phyloP scores from a whole-genome alignment of 1,140 invertebrate genomes.

The Leptoteleia sp. region DNA sequence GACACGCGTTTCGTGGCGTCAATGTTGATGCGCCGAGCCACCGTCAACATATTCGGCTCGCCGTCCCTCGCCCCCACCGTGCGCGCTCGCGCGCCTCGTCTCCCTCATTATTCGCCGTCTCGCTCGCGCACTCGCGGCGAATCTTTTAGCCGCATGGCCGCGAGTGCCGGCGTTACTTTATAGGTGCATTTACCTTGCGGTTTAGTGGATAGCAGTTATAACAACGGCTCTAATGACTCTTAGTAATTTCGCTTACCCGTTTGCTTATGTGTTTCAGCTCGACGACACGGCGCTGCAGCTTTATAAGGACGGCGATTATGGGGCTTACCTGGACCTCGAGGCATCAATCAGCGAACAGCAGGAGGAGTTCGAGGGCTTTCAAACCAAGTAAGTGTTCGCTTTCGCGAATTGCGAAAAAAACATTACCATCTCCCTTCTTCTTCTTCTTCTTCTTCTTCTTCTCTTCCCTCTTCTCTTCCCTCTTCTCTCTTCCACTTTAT shows the following conservation, averaged over 20 bases:
- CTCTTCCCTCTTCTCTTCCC: no score
- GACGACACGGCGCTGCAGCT: conserved; percentile 97
- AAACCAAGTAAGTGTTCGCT: conserved; percentile 90
- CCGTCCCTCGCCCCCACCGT: not conserved
- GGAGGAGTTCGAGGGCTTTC: conserved; percentile 97
- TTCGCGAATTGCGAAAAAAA: conserved; percentile 20
- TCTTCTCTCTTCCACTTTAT: no score
- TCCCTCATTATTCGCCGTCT: conserved; percentile 37
- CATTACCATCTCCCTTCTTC: no score
- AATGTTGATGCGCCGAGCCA: conserved; percentile 24
- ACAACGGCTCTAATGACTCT: conserved; percentile 61
- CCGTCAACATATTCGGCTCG: not conserved
- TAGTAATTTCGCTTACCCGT: conserved; percentile 63
- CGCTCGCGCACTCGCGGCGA: conserved; percentile 25
- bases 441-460: conserved; percentile 1
- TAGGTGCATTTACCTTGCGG: conserved; percentile 61
- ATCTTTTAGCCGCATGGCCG: conserved; percentile 37
- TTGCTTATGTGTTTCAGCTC: conserved; percentile 86
- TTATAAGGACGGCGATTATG: conserved; percentile 97
- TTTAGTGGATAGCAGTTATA: conserved; percentile 65
- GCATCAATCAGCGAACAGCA: conserved; percentile 96
- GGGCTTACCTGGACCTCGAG: conserved; percentile 97
- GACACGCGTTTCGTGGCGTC: conserved; percentile 34
- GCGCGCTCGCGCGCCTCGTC: no score
- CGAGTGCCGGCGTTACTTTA: conserved; percentile 55